Evolutionary conservation across 2,797 vertebrate genomes (phyloP), one percentile per base, ranked within the genome.

Genomic region (Chanos chanos): DNA sequence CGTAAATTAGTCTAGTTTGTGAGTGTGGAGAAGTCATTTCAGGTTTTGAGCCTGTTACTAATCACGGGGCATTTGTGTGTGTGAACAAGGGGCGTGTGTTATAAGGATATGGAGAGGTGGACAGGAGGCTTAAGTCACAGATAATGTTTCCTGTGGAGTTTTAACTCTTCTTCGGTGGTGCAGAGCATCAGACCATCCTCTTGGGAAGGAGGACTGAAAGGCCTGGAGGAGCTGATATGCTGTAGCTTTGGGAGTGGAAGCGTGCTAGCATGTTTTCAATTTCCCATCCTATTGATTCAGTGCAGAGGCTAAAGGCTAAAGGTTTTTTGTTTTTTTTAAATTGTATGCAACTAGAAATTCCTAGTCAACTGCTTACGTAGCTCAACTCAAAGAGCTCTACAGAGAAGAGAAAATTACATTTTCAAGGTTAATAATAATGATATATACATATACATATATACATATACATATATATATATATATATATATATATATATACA

Each of bases 301-400:
- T 44, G 31, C 48, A 47, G 48, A 50, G 53, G 43, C 53, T 43
- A 52, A 64, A 52, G 25, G 27, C 36, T 41, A 47, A 27, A 47
- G 12, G n/a, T 43, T 56, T 61, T 53, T 56, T 44, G 66, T 56
- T 60, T 55, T 43, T 56, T 61, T 53, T 56, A 44, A 66, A 56
- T 60, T 55, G 21, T 28, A n/a, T 31, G 19, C 10, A 33, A 21
- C 33, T 62, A 27, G 7, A 53, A 39, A 21, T 49, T 34, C 48
- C 40, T 45, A 22, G 41, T 47, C 53, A 64, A 37, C 41, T 36
- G 39, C 47, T 39, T 28, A 27, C 43, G 43, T 33, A 39, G 34
- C 34, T 12, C 47, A 22, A 15, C 55, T 64, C 30, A n/a, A n/a
- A n/a, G 21, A 39, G 37, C 10, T 9, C 44, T 36, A 4, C 48